A percentile compares a stretch with the other conserved stretches of the same genome.
phyloP scores from a whole-genome alignment of 2,797 vertebrate species.

The Salarias fasciatus region DNA sequence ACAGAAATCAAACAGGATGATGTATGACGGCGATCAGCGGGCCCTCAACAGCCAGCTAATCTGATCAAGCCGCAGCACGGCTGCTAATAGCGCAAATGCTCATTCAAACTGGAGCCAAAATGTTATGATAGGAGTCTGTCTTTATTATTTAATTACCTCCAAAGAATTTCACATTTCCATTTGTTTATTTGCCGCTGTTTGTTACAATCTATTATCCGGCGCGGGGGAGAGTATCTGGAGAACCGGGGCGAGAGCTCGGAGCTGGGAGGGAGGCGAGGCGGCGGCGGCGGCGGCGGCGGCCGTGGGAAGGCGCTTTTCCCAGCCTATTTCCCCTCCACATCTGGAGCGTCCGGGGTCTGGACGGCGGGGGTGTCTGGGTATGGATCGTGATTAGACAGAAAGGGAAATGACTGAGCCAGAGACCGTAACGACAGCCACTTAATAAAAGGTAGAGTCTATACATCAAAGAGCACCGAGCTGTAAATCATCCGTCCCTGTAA shows the following conservation, averaged over 20 bases:
- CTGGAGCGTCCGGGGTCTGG: slow-evolving; percentile 41
- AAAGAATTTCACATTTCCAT: slow-evolving; percentile 64
- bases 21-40: slow-evolving; percentile 70
- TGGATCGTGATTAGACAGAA: slow-evolving; percentile 78
- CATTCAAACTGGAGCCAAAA: slow-evolving; percentile 63
- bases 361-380: slow-evolving; percentile 52
- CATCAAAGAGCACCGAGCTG: slow-evolving; percentile 88
- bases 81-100: slow-evolving; percentile 70
- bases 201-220: slow-evolving; percentile 15
- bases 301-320: slow-evolving; percentile 31
- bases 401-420: slow-evolving; percentile 74
- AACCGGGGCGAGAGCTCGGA: neutral
- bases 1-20: slow-evolving; percentile 78
- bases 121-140: slow-evolving; percentile 70
- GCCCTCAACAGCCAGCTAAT: slow-evolving; percentile 69
- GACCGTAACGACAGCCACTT: slow-evolving; percentile 77
- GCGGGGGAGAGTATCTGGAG: neutral
- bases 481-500: slow-evolving; percentile 90
- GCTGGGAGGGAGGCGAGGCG: neutral
- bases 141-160: slow-evolving; percentile 74
- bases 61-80: slow-evolving; percentile 60
- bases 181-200: slow-evolving; percentile 62
- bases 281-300: slow-evolving; percentile 5
- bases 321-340: slow-evolving; percentile 44
- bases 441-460: slow-evolving; percentile 85